Conservation (phyloP, 1,140 invertebrate genomes). For the Spodoptera frugiperda region DNA sequence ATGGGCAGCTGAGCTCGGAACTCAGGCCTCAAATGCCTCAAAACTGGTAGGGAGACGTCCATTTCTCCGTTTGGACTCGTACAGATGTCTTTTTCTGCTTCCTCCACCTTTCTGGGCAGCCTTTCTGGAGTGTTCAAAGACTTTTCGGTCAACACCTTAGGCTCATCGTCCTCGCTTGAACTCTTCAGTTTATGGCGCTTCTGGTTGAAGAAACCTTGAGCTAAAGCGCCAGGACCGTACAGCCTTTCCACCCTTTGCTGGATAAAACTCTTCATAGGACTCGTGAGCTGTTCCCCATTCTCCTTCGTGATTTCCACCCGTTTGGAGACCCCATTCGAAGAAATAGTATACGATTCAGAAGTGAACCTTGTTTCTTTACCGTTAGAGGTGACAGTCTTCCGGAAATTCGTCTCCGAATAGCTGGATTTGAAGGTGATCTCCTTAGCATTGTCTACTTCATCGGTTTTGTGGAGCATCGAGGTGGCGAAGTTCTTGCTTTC, state of each 20-base stretch:
- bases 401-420: slow-evolving; percentile 84
- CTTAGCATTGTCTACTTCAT: slow-evolving; percentile 78
- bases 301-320: slow-evolving; percentile 81
- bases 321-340: slow-evolving; percentile 79
- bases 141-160: slow-evolving; percentile 77
- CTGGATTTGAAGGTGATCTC: slow-evolving; percentile 81
- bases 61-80: slow-evolving; percentile 72
- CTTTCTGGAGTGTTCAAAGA: slow-evolving; percentile 77
- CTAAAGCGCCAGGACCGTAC: slow-evolving; percentile 94
- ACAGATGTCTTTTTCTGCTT: slow-evolving; percentile 60
- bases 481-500: slow-evolving; percentile 79
- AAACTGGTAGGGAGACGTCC: slow-evolving; percentile 89
- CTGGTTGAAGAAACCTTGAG: slow-evolving; percentile 92
- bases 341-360: slow-evolving; percentile 82
- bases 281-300: slow-evolving; percentile 81
- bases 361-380: slow-evolving; percentile 73
- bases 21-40: slow-evolving; percentile 93
- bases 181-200: slow-evolving; percentile 84
- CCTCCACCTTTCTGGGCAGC: slow-evolving; percentile 58
- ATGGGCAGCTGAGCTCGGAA: slow-evolving; percentile 93
- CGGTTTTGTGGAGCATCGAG: slow-evolving; percentile 78
- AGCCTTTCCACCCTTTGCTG: slow-evolving; percentile 94
- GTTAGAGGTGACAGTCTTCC: slow-evolving; percentile 75
- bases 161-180: slow-evolving; percentile 76
- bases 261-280: slow-evolving; percentile 92